Base-by-base conservation (phyloP, 1,140 invertebrate species). In the Papilio helenus region DNA sequence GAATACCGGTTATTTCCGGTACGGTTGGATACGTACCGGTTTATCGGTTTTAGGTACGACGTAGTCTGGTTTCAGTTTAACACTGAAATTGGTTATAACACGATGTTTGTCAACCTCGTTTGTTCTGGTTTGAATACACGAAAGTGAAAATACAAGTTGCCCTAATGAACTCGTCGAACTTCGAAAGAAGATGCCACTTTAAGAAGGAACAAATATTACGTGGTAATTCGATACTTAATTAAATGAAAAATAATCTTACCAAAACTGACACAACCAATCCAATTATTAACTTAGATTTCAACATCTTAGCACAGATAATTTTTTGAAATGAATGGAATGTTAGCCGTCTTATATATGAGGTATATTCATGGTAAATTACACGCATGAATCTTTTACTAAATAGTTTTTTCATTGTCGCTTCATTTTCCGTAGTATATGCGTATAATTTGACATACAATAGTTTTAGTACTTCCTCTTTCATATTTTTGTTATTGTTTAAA, bases 181-280 rank as follows among this genome's bases (percentile, higher is more conserved):
- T 39, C 34, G 7, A 39, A 39, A 39, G 29, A 29, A 29, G 34
- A 39, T 39, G 7, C 0, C 7, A 39, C 34, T 39, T 39, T 39
- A 39, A 39, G 34, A 39, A 39, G 5, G 34, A 39, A 39, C 5
- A 39, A 4, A 39, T 39, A 29, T 29, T 29, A 39, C 34, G 34
- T 39, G 7, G 34, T 8, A 39, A 39, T 39, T 39, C 34, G 0
- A 39, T 39, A 39, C 34, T 39, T 0, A 39, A 39, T 39, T 39
- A 20, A 58, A 20, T 10, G 12, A 39, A 44, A 51, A 51, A 42
- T 3, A 29, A 46, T 73, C 72, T 74, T 51, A 74, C 72, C 72
- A 74, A 74, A 74, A 74, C 5, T 26, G 72, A 74, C 10, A 74
- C n/a, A 73, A 78, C 46, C n/a, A 77, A 76, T 23, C 42, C 39